A percentile compares a stretch with the other conserved stretches of the same genome.
phyloP scores from a whole-genome alignment of 2,888 invertebrate species.

The Tinea trinotella region DNA sequence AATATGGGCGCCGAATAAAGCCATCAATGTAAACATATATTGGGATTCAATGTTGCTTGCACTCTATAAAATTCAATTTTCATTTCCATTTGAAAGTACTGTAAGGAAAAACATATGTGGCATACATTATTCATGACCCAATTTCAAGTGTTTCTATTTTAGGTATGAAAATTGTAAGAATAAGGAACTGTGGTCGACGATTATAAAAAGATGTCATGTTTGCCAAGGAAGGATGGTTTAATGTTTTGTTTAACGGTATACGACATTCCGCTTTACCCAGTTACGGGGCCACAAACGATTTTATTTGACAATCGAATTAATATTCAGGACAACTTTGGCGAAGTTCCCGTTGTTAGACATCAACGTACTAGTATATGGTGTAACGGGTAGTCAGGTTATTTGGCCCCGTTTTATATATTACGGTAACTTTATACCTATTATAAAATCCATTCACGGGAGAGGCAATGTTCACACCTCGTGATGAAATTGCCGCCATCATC shows the following conservation, averaged over 20 bases:
- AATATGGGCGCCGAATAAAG: neutral
- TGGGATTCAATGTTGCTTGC: conserved; percentile 12
- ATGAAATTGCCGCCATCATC: too few species aligned
- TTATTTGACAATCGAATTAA: conserved; percentile 44
- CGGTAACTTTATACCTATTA: conserved; percentile 1
- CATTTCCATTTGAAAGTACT: conserved; percentile 10
- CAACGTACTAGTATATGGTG: conserved; percentile 27
- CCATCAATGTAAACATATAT: neutral
- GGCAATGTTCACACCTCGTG: too few species aligned
- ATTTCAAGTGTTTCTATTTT: conserved; percentile 16
- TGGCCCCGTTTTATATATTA: conserved; percentile 29
- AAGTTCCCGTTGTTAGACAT: conserved; percentile 38
- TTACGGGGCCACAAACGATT: conserved; percentile 24
- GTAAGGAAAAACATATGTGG: neutral
- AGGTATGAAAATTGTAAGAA: neutral
- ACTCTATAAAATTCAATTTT: conserved; percentile 18
- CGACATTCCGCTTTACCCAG: conserved; percentile 16
- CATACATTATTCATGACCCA: conserved; percentile 14
- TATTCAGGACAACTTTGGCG: conserved; percentile 49
- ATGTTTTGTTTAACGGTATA: conserved; percentile 17
- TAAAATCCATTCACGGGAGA: neutral
- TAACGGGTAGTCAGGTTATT: conserved; percentile 36
- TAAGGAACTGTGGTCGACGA: neutral
- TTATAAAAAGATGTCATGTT: conserved; percentile 5
- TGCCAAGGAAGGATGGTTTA: conserved; percentile 7